These are phyloP conservation scores for Phyllotreta striolata DNA, from an alignment of 2,888 invertebrate genomes.

Conservation along the genomic window DNA sequence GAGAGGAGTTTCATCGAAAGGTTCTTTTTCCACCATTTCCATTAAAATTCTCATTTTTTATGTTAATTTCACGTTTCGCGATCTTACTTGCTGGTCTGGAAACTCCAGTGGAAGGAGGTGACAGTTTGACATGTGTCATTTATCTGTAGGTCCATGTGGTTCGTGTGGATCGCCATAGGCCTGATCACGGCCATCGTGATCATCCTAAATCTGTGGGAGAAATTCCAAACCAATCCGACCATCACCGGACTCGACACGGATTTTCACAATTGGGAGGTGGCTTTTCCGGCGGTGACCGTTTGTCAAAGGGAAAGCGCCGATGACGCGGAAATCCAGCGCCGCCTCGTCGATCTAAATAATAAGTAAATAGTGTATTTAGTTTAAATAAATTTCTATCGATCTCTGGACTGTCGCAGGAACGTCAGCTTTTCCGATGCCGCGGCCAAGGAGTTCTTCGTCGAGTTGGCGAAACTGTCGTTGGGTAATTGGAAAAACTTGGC, in stretches of 20 bases:
- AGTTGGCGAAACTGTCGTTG: conserved; percentile 37
- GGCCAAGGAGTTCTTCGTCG: conserved; percentile 31
- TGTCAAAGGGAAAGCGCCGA: conserved; percentile 63
- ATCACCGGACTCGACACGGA: conserved; percentile 83
- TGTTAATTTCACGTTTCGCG: no score
- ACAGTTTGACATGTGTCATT: neutral
- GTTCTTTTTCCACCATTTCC: conserved; percentile 66
- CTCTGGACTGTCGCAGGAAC: neutral
- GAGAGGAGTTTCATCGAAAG: conserved; percentile 80
- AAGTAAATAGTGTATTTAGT: conserved; percentile 29
- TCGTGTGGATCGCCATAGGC: conserved; percentile 74
- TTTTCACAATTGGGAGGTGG: conserved; percentile 81
- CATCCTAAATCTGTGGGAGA: conserved; percentile 81
- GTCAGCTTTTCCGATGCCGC: neutral
- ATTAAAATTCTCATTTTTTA: no score
- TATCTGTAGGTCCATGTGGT: conserved; percentile 76
- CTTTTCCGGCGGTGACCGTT: conserved; percentile 77
- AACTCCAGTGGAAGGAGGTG: no score
- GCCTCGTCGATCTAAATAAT: conserved; percentile 30
- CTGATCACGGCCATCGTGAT: conserved; percentile 77
- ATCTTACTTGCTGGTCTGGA: no score
- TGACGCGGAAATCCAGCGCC: conserved; percentile 47
- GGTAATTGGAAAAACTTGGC: conserved; percentile 33
- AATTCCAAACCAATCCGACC: conserved; percentile 85
- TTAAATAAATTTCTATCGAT: no score